phyloP scores from a whole-genome alignment of 1,140 invertebrate species.

The Glomeris maerens region DNA sequence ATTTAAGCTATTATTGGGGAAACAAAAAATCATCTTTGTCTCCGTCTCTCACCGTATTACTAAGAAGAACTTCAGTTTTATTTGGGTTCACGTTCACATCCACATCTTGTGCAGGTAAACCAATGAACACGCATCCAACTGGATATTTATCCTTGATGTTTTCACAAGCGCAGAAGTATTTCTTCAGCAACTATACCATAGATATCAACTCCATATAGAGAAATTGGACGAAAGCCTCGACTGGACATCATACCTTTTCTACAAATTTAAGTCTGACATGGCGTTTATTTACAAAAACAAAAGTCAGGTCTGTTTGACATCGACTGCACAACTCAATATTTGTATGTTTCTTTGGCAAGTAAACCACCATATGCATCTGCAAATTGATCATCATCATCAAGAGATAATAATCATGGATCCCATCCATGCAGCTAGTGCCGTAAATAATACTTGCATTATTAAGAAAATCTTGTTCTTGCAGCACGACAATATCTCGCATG shows the following conservation, averaged over 20 bases:
- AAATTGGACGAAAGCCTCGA: not conserved
- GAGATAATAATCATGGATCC: constrained; percentile 18
- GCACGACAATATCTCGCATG: no score
- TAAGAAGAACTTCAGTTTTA: constrained; percentile 42
- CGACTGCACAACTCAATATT: constrained; percentile 24
- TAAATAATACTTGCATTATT: constrained; percentile 13
- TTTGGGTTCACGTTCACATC: constrained; percentile 52
- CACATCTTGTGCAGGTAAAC: constrained; percentile 32
- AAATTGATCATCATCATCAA: no score
- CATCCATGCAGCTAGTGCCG: not conserved
- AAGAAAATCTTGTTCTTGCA: constrained; percentile 29
- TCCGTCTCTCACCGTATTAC: constrained; percentile 39
- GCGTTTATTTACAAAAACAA: constrained; percentile 40
- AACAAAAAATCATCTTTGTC: no score
- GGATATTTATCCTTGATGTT: constrained; percentile 28
- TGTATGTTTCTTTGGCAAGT: constrained; percentile 34
- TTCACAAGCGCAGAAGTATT: constrained; percentile 20
- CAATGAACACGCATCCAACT: constrained; percentile 30
- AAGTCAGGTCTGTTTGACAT: constrained; percentile 24
- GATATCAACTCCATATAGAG: constrained; percentile 3
- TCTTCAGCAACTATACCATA: constrained; percentile 30
- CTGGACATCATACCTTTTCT: constrained; percentile 36
- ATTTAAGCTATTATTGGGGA: no score
- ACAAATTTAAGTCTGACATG: constrained; percentile 41
- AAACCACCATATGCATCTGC: constrained; percentile 32